Evolutionary conservation across 2,113 vertebrate genomes (phyloP), one percentile per base, ranked within the genome.

Genomic region (Stictonetta naevosa): DNA sequence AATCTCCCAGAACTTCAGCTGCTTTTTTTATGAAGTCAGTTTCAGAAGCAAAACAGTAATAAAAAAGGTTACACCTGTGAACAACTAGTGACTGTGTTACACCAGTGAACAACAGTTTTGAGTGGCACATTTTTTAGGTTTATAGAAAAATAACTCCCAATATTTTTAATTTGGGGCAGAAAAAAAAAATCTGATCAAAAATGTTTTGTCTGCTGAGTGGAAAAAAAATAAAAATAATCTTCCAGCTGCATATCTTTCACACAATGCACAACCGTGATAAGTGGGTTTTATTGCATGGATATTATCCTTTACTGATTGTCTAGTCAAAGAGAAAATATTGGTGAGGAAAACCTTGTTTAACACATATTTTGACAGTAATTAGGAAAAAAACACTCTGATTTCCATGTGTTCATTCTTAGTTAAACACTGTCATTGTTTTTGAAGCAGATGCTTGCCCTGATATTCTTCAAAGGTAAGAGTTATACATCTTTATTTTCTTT

Each of bases 321-420:
- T 86, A 76, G 48, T 76, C 64, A 64, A 50, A 82, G 56, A 52
- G 34, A 86, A 97, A 97, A 94, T 79, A 93, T 34, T 75, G 31
- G 21, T 26, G 67, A 86, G 77, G 58, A 78, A 94, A 53, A 12
- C 50, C 67, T 86, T 82, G 48, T 71, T 88, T 79, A 55, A 93
- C 62, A 62, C 7, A 55, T 96, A 62, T 95, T 96, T 96, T 95
- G 73, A 93, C 83, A 93, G 72, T 64, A 69, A 56, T 83, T 86
- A 83, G 34, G 40, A 80, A 44, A 52, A 50, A 31, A 88, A 46
- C 33, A 78, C 69, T 78, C 64, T 93, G 60, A 58, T 86, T 59
- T 82, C 74, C 25, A 13, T 87, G 66, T 2, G 1, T 50, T 91
- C 53, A 40, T 55, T 56, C 67, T 62, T 93, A 89, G 59, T 73